A percentile compares a stretch with the other conserved stretches of the same genome.
These are phyloP conservation scores for Eulemur rubriventer DNA, from an alignment of 2,797 vertebrate genomes.

Conservation along the genomic window DNA sequence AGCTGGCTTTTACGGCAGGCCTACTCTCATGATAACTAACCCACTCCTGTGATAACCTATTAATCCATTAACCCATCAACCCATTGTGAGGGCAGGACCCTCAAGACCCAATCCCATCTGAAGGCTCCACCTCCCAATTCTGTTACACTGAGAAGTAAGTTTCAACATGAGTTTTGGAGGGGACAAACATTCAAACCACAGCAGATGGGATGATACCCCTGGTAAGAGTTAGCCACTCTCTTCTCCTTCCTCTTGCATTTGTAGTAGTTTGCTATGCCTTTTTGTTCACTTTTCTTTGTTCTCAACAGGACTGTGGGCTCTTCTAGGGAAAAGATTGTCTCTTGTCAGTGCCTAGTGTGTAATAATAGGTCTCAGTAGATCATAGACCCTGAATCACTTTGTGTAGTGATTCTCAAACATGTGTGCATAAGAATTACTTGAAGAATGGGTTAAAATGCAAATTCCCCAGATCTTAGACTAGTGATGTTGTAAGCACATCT, in stretches of 20 bases:
- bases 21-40: neutral
- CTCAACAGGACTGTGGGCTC: neutral
- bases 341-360: neutral
- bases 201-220: neutral
- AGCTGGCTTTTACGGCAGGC: neutral
- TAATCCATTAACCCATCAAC: neutral
- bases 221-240: neutral
- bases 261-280: neutral
- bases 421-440: neutral
- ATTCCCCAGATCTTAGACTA: neutral
- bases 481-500: neutral
- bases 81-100: neutral
- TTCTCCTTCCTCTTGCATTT: neutral
- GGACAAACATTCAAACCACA: neutral
- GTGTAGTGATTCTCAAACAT: neutral
- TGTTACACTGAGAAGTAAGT: neutral
- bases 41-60: neutral
- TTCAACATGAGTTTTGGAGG: neutral
- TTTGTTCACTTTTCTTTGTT: neutral
- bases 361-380: neutral
- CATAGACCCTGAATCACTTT: neutral
- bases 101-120: neutral
- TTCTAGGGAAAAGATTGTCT: neutral
- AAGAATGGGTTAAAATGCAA: neutral
- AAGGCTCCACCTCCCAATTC: neutral